Evolutionary conservation across 2,888 invertebrate species (phyloP), one percentile per base, ranked within the genome.

Genomic region (Thereva unica): DNA sequence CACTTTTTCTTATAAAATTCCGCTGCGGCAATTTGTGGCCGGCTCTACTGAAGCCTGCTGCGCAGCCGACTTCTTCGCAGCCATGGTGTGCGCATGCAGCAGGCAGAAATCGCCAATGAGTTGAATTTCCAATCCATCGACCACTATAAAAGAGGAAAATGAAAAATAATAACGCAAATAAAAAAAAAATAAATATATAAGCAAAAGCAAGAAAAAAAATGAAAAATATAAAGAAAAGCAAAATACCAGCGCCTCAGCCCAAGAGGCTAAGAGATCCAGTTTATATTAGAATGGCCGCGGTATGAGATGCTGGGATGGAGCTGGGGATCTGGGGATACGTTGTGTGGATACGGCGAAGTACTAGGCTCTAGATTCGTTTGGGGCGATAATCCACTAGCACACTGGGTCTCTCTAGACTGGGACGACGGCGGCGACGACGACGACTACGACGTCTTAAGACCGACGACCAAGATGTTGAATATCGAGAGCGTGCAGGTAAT

Each of bases 401-500:
- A 69, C 69, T 64, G 42, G 7, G 9, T 1, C 9, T 42, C 9
- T 9, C 42, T 42, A 44, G 42, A 42, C 61, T 59, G 49, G 34
- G 50, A 41, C 61, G 61, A 40, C 50, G 61, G 40, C 50, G 61
- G 40, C 50, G 61, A 61, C 61, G 61, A 61, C 61, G 57, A 23
- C 23, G 23, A 23, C 23, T 23, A 23, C 23, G 23, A 23, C 23
- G 23, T 23, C 23, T 23, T 23, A 23, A 23, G 23, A 23, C 23
- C 23, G 23, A 23, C 23, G 23, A 23, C 23, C 23, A 23, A 42
- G 38, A 61, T 50, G 61, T 61, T 40, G 61, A 57, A 64, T 64
- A 53, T 53, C 53, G 64, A 53, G 23, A 23, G 64, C 52, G 52
- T 55, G 55, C 65, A 56, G 56, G 78, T 79, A 80, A 80, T 80